Percentiles rank a stretch among this genome's conserved stretches.
Conservation (phyloP, 2,113 vertebrate genomes). For the Burhinus bistriatus region DNA sequence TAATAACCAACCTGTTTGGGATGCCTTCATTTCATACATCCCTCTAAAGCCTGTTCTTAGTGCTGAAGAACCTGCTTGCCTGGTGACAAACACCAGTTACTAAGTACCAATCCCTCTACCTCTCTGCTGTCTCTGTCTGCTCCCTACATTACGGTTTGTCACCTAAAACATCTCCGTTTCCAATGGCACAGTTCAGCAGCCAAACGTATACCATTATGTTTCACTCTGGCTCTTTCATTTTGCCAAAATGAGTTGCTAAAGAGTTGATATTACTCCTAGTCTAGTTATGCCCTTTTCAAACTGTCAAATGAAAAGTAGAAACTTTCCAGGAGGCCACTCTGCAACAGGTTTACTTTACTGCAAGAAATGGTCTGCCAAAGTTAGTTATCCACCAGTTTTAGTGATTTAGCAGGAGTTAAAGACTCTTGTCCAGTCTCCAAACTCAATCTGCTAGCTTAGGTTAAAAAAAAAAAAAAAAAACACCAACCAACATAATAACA, state of each 20-base stretch:
- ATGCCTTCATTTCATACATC: not conserved
- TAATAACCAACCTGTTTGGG: not conserved
- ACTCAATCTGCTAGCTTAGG: not conserved
- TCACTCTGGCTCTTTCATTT: not conserved
- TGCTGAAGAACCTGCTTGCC: not conserved
- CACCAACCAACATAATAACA: too few species aligned
- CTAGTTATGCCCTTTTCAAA: not conserved
- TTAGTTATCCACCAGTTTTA: not conserved
- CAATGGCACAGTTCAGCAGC: not conserved
- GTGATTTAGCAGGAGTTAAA: not conserved
- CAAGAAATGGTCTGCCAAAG: not conserved
- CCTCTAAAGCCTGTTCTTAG: not conserved
- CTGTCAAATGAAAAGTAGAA: not conserved
- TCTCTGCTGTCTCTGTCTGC: not conserved
- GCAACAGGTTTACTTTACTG: not conserved
- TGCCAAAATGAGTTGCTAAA: not conserved
- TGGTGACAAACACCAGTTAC: not conserved
- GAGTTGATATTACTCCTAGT: not conserved
- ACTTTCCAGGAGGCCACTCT: not conserved
- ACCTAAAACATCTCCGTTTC: not conserved
- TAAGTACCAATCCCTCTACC: not conserved
- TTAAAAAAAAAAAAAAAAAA: not conserved
- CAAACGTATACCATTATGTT: not conserved
- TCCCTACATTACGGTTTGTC: too few species aligned
- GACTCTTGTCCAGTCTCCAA: not conserved